Percentiles rank a stretch among this genome's conserved stretches.
phyloP scores from a whole-genome alignment of 1,140 invertebrate species.

The Cydia pomonella region DNA sequence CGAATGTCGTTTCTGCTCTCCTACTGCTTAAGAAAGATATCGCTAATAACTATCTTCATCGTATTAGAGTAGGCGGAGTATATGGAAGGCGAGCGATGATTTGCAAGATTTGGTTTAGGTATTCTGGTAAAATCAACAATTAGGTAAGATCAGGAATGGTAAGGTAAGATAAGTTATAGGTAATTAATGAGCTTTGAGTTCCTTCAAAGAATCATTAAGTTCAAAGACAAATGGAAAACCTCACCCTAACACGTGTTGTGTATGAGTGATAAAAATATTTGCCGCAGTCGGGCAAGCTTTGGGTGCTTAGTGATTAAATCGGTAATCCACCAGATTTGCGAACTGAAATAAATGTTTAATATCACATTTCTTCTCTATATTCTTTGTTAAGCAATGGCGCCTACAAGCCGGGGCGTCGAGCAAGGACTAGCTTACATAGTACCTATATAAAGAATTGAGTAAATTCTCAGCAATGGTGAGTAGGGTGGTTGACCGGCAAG shows the following conservation, averaged over 20 bases:
- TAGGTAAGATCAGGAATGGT: not conserved
- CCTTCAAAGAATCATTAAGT: no score
- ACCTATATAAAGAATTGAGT: not conserved
- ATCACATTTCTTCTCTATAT: no score
- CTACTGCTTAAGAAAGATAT: slow-evolving; percentile 8
- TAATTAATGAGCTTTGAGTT: no score
- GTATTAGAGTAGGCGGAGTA: not conserved
- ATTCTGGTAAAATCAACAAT: not conserved
- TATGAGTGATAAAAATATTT: no score
- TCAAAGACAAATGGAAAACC: no score
- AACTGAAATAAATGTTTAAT: no score
- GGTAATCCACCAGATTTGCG: no score
- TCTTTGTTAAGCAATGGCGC: no score
- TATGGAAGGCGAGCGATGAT: not conserved
- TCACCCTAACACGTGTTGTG: no score
- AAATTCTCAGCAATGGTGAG: slow-evolving; percentile 30
- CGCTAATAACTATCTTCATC: not conserved
- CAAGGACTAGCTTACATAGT: not conserved
- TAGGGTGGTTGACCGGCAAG: slow-evolving; percentile 70
- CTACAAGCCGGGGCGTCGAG: not conserved
- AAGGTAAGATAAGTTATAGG: no score
- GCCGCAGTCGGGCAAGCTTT: no score
- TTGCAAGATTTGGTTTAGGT: not conserved
- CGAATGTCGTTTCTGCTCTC: not conserved
- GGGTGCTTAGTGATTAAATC: no score